A percentile compares a stretch with the other conserved stretches of the same genome.
These are phyloP conservation scores for Platypus cylindrus DNA, from an alignment of 2,888 invertebrate species.

Conservation along the genomic window DNA sequence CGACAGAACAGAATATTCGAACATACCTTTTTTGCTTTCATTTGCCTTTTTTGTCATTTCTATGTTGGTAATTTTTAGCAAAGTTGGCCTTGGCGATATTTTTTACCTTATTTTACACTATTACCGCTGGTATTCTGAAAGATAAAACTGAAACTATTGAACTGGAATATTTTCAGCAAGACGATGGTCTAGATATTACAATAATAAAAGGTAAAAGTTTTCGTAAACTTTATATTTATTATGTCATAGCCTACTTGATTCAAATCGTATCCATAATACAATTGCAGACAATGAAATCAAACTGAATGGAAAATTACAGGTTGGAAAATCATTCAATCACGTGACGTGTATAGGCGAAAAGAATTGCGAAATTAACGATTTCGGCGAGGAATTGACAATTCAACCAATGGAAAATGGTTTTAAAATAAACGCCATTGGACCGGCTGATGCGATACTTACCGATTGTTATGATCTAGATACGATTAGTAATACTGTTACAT, in stretches of 20 bases:
- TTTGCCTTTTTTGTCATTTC: no score
- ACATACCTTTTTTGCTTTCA: no score
- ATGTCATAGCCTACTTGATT: no score
- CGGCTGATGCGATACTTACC: no score
- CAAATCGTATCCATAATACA: background rate
- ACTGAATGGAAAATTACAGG: slow-evolving; percentile 7
- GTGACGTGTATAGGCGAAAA: slow-evolving; percentile 4
- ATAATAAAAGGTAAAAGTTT: slow-evolving; percentile 7
- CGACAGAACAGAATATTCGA: no score
- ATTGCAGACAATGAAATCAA: slow-evolving; percentile 6
- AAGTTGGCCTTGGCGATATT: slow-evolving; percentile 3
- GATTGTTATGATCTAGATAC: slow-evolving; percentile 40
- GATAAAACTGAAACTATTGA: slow-evolving; percentile 7
- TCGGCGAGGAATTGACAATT: slow-evolving; percentile 5
- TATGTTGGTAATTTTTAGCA: slow-evolving; percentile 1
- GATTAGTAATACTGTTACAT: no score
- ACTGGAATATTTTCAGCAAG: slow-evolving; percentile 2
- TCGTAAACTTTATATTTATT: no score
- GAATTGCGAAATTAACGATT: slow-evolving; percentile 3
- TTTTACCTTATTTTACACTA: background rate
- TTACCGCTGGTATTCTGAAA: slow-evolving; percentile 6
- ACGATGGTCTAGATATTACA: slow-evolving; percentile 8
- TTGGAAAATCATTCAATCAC: slow-evolving; percentile 5
- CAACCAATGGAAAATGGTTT: slow-evolving; percentile 8
- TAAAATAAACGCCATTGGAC: no score